phyloP scores from a whole-genome alignment of 2,797 vertebrate species.

The Chromobotia macracanthus region DNA sequence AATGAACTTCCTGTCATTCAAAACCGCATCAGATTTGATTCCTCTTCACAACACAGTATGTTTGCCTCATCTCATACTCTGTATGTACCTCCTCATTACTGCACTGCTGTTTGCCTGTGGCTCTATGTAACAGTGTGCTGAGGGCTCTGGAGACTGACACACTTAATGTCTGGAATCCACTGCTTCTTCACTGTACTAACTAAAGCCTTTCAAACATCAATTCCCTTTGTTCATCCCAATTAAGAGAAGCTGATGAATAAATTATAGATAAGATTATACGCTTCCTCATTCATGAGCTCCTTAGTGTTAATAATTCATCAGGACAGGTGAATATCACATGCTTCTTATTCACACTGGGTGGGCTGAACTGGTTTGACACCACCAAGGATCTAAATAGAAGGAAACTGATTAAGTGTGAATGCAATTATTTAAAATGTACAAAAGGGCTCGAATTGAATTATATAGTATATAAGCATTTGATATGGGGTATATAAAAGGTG shows the following conservation, averaged over 20 bases:
- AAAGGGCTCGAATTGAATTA: not conserved
- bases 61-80: slow-evolving; percentile 6
- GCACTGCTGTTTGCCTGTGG: not conserved
- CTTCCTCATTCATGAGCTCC: slow-evolving; percentile 49
- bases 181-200: slow-evolving; percentile 11
- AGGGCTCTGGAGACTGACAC: slow-evolving; percentile 14
- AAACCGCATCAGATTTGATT: not conserved
- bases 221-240: slow-evolving; percentile 19
- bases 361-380: not conserved
- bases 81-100: slow-evolving; percentile 20
- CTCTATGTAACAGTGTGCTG: slow-evolving; percentile 9
- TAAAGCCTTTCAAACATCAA: not conserved
- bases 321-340: slow-evolving; percentile 46
- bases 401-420: not conserved
- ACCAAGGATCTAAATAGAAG: not conserved
- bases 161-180: not conserved
- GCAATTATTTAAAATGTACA: too few relatives aligned
- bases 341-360: slow-evolving; percentile 13
- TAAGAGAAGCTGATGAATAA: slow-evolving; percentile 58
- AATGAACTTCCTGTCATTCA: not conserved
- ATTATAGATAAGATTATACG: slow-evolving; percentile 52
- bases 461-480: too few relatives aligned
- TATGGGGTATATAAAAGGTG: too few relatives aligned
- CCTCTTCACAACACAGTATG: not conserved
- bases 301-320: slow-evolving; percentile 56